Evolutionary conservation across 2,888 invertebrate species (phyloP), one percentile per base, ranked within the genome.

Genomic region (Rhabditoides inermis): DNA sequence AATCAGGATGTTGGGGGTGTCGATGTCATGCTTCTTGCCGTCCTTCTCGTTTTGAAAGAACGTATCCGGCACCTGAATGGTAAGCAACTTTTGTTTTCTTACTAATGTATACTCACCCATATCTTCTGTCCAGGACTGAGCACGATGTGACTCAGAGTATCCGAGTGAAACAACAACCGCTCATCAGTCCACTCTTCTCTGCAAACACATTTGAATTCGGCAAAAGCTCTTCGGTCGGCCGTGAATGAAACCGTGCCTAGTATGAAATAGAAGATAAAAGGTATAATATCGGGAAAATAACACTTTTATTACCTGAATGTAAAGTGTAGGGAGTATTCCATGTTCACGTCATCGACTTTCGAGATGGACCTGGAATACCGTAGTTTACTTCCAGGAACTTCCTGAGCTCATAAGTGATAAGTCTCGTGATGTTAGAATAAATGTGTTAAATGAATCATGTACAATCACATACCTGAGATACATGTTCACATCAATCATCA

Each of bases 281-380:
- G 20, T n/a, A n/a, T 7, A 15, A 15, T 7, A 20, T 39, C 39
- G 39, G n/a, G n/a, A 20, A 39, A 20, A 39, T 18, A 12, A 20
- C 7, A 7, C 7, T 39, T 20, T 7, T 18, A 12, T 18, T 25
- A 25, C 44, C 92, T 85, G 82, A 92, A 91, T 69, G 91, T 91
- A 78, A 92, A 83, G 81, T 92, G 91, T 73, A 90, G 89, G 77
- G 90, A 90, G 84, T 91, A 92, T 84, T 92, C 91, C 77, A 67
- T 67, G 51, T 65, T 65, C 6, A 68, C 69, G 47, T 70, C 70
- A 47, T 70, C 70, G 40, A 70, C 70, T 55, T 69, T 70, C 12
- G 66, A 66, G 36, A 70, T 70, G 45, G 65, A 65, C 47, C 69
- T 69, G 48, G 27, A 55, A 44, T 51, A 5, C 12, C 12, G 27